Evolutionary conservation across 2,113 vertebrate species (phyloP), one percentile per base, ranked within the genome.

Genomic region (Stictonetta naevosa): DNA sequence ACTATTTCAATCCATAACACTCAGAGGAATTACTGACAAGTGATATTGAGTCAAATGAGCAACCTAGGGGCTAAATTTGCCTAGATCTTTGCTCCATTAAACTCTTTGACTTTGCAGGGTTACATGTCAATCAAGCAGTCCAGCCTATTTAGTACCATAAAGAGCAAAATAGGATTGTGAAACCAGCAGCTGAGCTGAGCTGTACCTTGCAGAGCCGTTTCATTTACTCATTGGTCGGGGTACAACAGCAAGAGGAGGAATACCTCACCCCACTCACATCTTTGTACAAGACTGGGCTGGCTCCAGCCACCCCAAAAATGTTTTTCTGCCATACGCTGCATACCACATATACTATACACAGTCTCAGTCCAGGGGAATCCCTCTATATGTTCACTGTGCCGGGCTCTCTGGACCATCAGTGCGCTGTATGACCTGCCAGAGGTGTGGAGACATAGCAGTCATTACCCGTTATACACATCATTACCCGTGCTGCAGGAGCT

Each of bases 31-130:
- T 86, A 88, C 81, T 88, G 73, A 68, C 68, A 80, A 92, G 48
- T 36, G 18, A 86, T 94, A 95, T 16, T 80, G 82, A 90, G 78
- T 60, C 36, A 86, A 93, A 91, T 86, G 83, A 94, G 66, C 59
- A 92, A 90, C 83, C 38, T 44, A 58, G 68, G 58, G 77, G 34
- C 36, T 91, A 85, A 87, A 91, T 87, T 87, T 89, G 34, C 67
- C 71, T 58, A 69, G 58, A 82, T 80, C 53, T 67, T 62, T 69
- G 81, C 81, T 85, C 66, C n/a, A 20, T 64, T 93, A 76, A 72
- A 92, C 74, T 87, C 92, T 79, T 58, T 89, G 40, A 75, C 77
- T 73, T 25, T 48, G 62, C 71, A 40, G n/a, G 44, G 58, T 87
- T 87, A 60, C 38, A 20, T 19, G 36, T 83, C 62, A 78, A 31